Evolutionary conservation across 2,888 invertebrate genomes (phyloP).

Genomic region (Corythucha ciliata): DNA sequence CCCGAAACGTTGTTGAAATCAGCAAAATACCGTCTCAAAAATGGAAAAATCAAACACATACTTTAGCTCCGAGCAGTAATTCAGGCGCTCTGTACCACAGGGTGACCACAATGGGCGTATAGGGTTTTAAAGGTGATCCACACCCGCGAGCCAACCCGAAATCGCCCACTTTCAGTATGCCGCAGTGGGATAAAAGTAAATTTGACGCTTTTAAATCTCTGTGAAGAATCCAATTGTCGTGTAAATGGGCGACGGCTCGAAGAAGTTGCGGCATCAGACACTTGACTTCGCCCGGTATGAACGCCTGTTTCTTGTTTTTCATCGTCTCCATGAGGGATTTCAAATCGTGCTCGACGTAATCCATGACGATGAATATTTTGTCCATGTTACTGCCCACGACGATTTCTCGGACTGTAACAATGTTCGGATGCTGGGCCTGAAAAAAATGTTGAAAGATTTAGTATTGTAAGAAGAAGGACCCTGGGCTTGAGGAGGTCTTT

Average conservation of each 20-base stretch:
- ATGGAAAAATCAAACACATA: slow-evolving; percentile 35
- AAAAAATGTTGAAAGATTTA: slow-evolving; percentile 39
- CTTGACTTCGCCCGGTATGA: slow-evolving; percentile 80
- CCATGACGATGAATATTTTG: slow-evolving; percentile 97
- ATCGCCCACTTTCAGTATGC: slow-evolving; percentile 74
- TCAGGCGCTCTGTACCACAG: slow-evolving; percentile 98
- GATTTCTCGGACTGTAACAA: slow-evolving; percentile 95
- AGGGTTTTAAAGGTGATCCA: slow-evolving; percentile 90
- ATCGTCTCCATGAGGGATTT: slow-evolving; percentile 98
- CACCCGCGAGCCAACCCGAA: slow-evolving; percentile 97
- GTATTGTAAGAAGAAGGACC: no score
- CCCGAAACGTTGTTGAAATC: no score
- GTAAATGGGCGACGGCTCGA: slow-evolving; percentile 87
- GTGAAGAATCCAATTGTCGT: slow-evolving; percentile 99
- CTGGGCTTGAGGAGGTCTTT: no score
- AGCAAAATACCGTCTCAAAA: no score
- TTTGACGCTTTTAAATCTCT: slow-evolving; percentile 98
- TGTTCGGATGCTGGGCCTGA: slow-evolving; percentile 86
- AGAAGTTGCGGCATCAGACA: slow-evolving; percentile 87
- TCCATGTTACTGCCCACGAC: slow-evolving; percentile 99
- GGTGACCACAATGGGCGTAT: slow-evolving; percentile 96
- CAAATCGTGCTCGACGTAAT: slow-evolving; percentile 97
- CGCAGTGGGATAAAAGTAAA: slow-evolving; percentile 87
- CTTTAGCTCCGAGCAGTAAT: slow-evolving; percentile 74
- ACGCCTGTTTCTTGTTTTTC: slow-evolving; percentile 78